A percentile compares a stretch with the other conserved stretches of the same genome.
These are phyloP conservation scores for Acanthurus lineatus DNA, from an alignment of 2,797 vertebrate genomes.

Conservation along the genomic window DNA sequence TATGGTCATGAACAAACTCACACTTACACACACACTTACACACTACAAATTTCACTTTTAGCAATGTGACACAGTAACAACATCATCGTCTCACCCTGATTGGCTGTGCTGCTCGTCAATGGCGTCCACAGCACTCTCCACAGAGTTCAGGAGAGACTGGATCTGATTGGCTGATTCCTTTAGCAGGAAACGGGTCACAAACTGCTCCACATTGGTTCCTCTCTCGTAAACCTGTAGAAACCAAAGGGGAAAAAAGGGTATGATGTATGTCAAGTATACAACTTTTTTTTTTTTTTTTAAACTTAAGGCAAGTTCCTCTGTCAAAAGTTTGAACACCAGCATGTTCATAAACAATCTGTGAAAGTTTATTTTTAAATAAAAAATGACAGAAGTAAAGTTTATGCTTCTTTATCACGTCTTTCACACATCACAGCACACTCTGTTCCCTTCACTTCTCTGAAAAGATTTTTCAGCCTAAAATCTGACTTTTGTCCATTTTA, in stretches of 20 bases:
- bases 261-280: no score
- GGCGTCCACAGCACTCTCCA: constrained; percentile 97
- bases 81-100: constrained; percentile 73
- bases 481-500: constrained; percentile 29
- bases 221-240: constrained; percentile 92
- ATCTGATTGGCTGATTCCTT: constrained; percentile 98
- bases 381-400: neutral
- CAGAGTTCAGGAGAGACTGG: constrained; percentile 95
- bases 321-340: neutral
- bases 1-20: constrained; percentile 10
- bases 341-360: no score
- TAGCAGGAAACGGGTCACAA: constrained; percentile 96
- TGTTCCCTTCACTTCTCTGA: constrained; percentile 2
- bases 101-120: constrained; percentile 96
- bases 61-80: neutral
- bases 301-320: neutral
- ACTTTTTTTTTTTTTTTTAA: neutral
- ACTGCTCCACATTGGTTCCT: constrained; percentile 95
- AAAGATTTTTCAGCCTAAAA: constrained; percentile 14
- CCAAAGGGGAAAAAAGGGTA: constrained; percentile 5
- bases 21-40: constrained; percentile 15
- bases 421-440: constrained; percentile 21
- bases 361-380: neutral
- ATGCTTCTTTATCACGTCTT: constrained; percentile 8
- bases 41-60: constrained; percentile 12